phyloP scores from a whole-genome alignment of 2,797 vertebrate genomes.

The Crenichthys baileyi region DNA sequence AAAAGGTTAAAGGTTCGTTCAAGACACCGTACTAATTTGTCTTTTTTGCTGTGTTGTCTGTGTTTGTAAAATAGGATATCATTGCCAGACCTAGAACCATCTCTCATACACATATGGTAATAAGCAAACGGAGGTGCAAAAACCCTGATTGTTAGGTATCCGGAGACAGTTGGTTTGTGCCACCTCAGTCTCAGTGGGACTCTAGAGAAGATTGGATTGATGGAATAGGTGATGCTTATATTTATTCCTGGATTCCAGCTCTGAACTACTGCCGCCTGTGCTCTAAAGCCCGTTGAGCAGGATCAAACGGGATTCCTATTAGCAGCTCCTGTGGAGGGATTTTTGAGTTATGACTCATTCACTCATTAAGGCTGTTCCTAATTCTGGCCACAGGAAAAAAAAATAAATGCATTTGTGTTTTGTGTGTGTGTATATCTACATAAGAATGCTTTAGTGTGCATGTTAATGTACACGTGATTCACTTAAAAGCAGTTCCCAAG shows the following conservation, averaged over 20 bases:
- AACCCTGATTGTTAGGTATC: slow-evolving; percentile 36
- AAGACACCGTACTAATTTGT: background rate
- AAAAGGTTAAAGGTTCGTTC: background rate
- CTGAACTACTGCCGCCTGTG: slow-evolving; percentile 30
- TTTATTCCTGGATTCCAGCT: slow-evolving; percentile 64
- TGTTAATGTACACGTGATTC: slow-evolving; percentile 21
- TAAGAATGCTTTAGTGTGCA: slow-evolving; percentile 29
- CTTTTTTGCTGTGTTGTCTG: slow-evolving; percentile 1
- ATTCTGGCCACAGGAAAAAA: slow-evolving; percentile 48
- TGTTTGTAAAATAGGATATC: slow-evolving; percentile 7
- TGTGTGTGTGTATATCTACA: background rate
- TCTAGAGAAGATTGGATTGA: slow-evolving; percentile 33
- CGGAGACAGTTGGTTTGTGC: slow-evolving; percentile 44
- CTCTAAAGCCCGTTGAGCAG: slow-evolving; percentile 28
- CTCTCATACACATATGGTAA: background rate
- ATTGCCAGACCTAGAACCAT: slow-evolving; percentile 2
- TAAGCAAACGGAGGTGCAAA: slow-evolving; percentile 6
- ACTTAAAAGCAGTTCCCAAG: slow-evolving; percentile 37
- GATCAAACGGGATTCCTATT: slow-evolving; percentile 59
- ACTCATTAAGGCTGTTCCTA: slow-evolving; percentile 64
- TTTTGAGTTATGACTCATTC: slow-evolving; percentile 69
- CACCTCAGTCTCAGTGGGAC: slow-evolving; percentile 43
- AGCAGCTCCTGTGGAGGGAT: slow-evolving; percentile 49
- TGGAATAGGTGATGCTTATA: slow-evolving; percentile 49
- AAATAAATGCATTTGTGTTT: slow-evolving; percentile 29